These are phyloP conservation scores for Stenodera caucasica DNA, from an alignment of 2,888 invertebrate genomes.

Conservation along the genomic window DNA sequence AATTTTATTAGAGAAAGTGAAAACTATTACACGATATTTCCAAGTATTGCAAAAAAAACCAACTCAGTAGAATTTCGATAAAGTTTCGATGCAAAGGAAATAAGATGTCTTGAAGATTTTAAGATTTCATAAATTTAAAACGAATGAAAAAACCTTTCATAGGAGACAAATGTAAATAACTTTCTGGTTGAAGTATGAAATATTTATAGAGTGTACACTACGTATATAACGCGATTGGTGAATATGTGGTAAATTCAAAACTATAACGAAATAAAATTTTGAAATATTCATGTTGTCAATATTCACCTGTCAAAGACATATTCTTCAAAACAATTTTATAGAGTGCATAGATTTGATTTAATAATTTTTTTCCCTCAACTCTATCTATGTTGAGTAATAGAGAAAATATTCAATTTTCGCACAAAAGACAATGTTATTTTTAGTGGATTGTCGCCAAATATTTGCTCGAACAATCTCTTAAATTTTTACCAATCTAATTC, in stretches of 20 bases:
- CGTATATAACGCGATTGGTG: background rate
- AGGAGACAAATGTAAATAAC: constrained; percentile 2
- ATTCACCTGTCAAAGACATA: constrained; percentile 24
- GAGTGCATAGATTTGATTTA: constrained; percentile 17
- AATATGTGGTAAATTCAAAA: constrained; percentile 10
- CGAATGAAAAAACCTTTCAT: constrained; percentile 2
- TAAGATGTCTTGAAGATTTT: background rate
- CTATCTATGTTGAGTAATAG: background rate
- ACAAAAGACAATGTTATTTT: no score
- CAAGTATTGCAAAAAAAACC: background rate
- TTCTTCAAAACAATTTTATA: constrained; percentile 21
- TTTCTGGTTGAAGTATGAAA: constrained; percentile 3
- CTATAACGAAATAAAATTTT: constrained; percentile 18
- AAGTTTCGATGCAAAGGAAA: background rate
- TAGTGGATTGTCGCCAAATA: no score
- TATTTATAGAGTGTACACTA: constrained; percentile 1
- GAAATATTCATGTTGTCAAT: constrained; percentile 21
- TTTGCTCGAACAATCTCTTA: background rate
- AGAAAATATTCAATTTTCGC: constrained; percentile 11
- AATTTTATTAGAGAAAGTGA: no score
- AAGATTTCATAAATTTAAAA: constrained; percentile 3
- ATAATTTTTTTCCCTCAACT: constrained; percentile 9
- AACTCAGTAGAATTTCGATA: background rate
- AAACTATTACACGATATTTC: no score
- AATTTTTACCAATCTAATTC: background rate